These are phyloP conservation scores for Pseudomugil gertrudae DNA, from an alignment of 2,797 vertebrate species.

Conservation along the genomic window DNA sequence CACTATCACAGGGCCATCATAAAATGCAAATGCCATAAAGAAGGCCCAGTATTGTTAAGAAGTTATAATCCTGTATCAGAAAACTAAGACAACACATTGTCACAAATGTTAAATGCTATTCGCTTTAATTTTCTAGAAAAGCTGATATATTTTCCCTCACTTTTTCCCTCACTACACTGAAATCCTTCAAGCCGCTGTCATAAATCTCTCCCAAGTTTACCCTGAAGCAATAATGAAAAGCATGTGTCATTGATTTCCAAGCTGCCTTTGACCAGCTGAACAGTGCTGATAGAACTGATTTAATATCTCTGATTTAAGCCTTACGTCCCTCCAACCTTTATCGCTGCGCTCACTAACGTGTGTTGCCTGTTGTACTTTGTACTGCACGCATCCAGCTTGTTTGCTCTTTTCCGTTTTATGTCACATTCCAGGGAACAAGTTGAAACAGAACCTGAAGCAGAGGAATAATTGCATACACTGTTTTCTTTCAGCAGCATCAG, in stretches of 20 bases:
- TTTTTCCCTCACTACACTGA: neutral
- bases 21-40: too few relatives aligned
- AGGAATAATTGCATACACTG: constrained; percentile 10
- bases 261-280: constrained; percentile 22
- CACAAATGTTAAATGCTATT: too few relatives aligned
- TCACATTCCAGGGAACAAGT: constrained; percentile 81
- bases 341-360: neutral
- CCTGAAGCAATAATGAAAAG: constrained; percentile 34
- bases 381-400: neutral
- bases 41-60: too few relatives aligned
- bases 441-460: constrained; percentile 57
- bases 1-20: too few relatives aligned
- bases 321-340: constrained; percentile 7
- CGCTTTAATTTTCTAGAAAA: neutral
- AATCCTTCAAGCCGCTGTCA: neutral
- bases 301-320: neutral
- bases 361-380: neutral
- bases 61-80: too few relatives aligned
- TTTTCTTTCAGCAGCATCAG: constrained; percentile 9
- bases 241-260: constrained; percentile 35
- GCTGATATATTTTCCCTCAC: neutral
- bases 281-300: constrained; percentile 18
- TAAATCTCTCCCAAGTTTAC: neutral
- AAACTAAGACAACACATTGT: too few relatives aligned
- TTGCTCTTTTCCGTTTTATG: constrained; percentile 58